phyloP scores from a whole-genome alignment of 2,888 invertebrate genomes.

The Drosophila parthenogenetica region DNA sequence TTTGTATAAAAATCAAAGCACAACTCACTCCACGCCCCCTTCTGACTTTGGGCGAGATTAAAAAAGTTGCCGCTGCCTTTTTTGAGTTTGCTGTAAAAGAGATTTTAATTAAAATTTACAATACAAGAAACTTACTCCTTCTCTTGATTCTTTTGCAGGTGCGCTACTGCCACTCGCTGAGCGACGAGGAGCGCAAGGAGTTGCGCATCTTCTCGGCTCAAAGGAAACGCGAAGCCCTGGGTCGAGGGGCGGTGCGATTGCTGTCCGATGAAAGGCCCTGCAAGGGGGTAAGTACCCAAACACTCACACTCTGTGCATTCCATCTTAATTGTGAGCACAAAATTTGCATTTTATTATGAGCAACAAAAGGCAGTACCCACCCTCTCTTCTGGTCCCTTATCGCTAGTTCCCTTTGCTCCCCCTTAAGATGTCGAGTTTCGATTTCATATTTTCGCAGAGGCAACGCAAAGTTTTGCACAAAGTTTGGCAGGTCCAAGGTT shows the following conservation, averaged over 20 bases:
- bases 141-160: slow-evolving; percentile 86
- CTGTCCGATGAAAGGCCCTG: slow-evolving; percentile 90
- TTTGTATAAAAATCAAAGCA: slow-evolving; percentile 53
- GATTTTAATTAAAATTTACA: slow-evolving; percentile 82
- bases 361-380: slow-evolving; percentile 38
- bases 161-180: slow-evolving; percentile 96
- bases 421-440: slow-evolving; percentile 63
- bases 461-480: slow-evolving; percentile 59
- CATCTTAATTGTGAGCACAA: slow-evolving; percentile 64
- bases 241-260: slow-evolving; percentile 95
- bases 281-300: slow-evolving; percentile 88
- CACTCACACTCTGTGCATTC: slow-evolving; percentile 1
- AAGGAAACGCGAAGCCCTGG: slow-evolving; percentile 96
- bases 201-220: slow-evolving; percentile 96
- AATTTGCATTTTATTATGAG: slow-evolving; percentile 78
- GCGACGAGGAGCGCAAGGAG: slow-evolving; percentile 97
- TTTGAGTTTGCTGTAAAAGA: slow-evolving; percentile 50
- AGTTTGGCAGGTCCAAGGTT: slow-evolving; percentile 49
- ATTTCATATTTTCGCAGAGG: slow-evolving; percentile 63
- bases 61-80: slow-evolving; percentile 71
- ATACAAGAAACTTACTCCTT: slow-evolving; percentile 44
- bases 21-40: slow-evolving; percentile 2
- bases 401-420: neutral
- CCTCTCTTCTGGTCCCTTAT: neutral
- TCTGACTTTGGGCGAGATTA: slow-evolving; percentile 63